Percentiles rank a stretch among this genome's conserved stretches.
These are phyloP conservation scores for Glaucidium brasilianum DNA, from an alignment of 2,113 vertebrate species.

Conservation along the genomic window DNA sequence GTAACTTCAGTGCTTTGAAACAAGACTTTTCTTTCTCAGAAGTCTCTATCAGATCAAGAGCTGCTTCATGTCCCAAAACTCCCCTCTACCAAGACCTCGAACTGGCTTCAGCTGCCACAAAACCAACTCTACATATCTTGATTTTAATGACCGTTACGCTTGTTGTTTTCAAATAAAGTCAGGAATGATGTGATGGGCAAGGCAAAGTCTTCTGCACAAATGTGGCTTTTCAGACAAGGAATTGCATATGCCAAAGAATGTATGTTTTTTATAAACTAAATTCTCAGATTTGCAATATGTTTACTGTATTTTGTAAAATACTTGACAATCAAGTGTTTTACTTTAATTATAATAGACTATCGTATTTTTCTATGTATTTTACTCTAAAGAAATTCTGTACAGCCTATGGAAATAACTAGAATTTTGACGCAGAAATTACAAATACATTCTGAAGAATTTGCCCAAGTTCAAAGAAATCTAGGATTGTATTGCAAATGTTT, in stretches of 20 bases:
- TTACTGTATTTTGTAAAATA: neutral
- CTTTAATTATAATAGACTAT: neutral
- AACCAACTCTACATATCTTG: constrained; percentile 34
- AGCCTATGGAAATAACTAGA: neutral
- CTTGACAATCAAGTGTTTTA: neutral
- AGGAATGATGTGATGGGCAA: neutral
- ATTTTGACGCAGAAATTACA: neutral
- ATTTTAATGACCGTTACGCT: constrained; percentile 10
- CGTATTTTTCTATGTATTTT: neutral
- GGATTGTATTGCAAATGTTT: neutral
- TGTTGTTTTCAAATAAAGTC: constrained; percentile 41
- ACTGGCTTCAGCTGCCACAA: constrained; percentile 44
- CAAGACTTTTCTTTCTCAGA: constrained; percentile 68
- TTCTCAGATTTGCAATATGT: neutral
- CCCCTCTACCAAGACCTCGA: constrained; percentile 44
- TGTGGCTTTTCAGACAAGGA: neutral
- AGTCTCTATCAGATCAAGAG: neutral
- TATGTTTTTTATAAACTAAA: neutral
- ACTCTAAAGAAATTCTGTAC: neutral
- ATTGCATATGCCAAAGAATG: neutral
- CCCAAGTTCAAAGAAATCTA: neutral
- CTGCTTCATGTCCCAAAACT: constrained; percentile 37
- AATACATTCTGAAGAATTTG: neutral
- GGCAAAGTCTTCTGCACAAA: neutral
- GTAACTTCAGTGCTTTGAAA: constrained; percentile 69